Base-by-base conservation (phyloP, 2,113 vertebrate genomes). In the Hyla sarda region DNA sequence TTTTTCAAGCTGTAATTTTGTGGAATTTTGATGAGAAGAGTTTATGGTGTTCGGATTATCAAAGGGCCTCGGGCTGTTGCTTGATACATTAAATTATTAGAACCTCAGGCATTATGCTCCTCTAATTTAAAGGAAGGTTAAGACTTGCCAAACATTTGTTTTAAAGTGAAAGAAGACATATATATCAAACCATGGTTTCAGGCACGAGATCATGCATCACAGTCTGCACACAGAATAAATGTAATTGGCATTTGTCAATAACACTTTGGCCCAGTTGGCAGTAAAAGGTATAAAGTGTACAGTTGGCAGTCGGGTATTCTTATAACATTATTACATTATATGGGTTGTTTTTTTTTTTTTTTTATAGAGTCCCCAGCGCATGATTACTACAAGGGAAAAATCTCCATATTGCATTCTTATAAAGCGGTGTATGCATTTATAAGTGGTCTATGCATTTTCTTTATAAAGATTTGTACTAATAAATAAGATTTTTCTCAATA, bases 1-100 rank as follows among this genome's bases (percentile, higher is more conserved):
- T 79, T 86, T 75, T 78, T 78, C 23, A 71, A 62, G 47, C 62
- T 79, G 75, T 41, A 86, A 86, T 86, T 86, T 86, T 84, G 72
- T 75, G 82, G 82, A 76, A 84, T 84, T 84, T 84, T 80, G 75
- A 86, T 79, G 48, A 86, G 75, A 79, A 86, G 48, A 54, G 74
- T 69, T 85, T 78, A 79, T 71, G 30, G 25, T 56, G 62, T 72
- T 47, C 41, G 52, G 5, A 80, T 85, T 85, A 78, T 85, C 25
- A 79, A 71, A 69, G 34, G 9, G 21, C 83, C 34, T 67, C 23
- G 54, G 58, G 74, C 74, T 41, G 25, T 45, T 72, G 32, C 62
- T 71, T 78, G 19, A 86, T 80, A 69, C 30, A 79, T 23, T 80
- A 71, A 69, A 54, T 78, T 62, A 84, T 78, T 54, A 69, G 45